These are phyloP conservation scores for Chloebia gouldiae DNA, from an alignment of 2,113 vertebrate species.

Conservation along the genomic window DNA sequence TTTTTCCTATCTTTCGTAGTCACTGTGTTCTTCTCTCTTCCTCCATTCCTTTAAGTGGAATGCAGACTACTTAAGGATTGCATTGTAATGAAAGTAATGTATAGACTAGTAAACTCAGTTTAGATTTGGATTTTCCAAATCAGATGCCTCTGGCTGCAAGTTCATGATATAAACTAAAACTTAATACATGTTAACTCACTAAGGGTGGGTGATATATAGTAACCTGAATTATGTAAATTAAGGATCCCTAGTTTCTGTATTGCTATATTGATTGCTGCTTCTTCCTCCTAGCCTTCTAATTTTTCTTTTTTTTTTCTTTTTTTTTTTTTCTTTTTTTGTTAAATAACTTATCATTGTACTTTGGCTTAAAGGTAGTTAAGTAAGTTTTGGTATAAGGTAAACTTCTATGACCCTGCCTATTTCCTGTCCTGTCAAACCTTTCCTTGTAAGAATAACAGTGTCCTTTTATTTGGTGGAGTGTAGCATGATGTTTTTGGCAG, in stretches of 20 bases:
- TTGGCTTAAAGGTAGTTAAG: constrained; percentile 74
- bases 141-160: neutral
- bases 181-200: neutral
- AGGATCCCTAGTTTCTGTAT: neutral
- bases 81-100: neutral
- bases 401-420: constrained; percentile 72
- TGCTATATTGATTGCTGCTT: constrained; percentile 7
- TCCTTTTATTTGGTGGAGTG: constrained; percentile 79
- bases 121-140: neutral
- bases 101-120: neutral
- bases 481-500: constrained; percentile 79
- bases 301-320: neutral
- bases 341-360: constrained; percentile 63
- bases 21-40: neutral
- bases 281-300: neutral
- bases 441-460: constrained; percentile 82
- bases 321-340: neutral
- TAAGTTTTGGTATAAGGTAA: constrained; percentile 70
- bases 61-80: neutral
- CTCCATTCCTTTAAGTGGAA: constrained; percentile 33
- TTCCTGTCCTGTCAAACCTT: constrained; percentile 80
- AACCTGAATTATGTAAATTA: neutral
- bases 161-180: constrained; percentile 6
- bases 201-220: neutral
- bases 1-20: constrained; percentile 66